A percentile compares a stretch with the other conserved stretches of the same genome.
phyloP scores from a whole-genome alignment of 2,113 vertebrate species.

The Maccullochella peelii region DNA sequence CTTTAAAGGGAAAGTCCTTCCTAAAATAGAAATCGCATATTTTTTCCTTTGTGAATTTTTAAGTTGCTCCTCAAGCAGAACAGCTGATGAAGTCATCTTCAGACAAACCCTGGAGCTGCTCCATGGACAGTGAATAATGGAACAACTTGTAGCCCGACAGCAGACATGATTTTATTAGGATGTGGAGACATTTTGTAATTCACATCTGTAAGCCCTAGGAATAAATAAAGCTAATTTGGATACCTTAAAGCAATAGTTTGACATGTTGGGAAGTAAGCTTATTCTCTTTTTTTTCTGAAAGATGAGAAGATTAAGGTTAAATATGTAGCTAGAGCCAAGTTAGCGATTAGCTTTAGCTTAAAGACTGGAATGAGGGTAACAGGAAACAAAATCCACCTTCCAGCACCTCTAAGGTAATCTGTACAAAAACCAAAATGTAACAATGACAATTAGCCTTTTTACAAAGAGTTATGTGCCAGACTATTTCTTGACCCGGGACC shows the following conservation, averaged over 20 bases:
- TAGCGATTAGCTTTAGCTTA: neutral
- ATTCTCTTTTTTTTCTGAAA: neutral
- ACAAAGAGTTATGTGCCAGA: neutral
- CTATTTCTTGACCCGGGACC: neutral
- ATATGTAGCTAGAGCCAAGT: neutral
- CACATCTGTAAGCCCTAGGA: neutral
- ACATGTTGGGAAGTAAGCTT: neutral
- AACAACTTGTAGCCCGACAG: neutral
- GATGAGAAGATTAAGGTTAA: neutral
- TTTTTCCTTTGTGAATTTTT: constrained; percentile 15
- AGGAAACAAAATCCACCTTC: no score
- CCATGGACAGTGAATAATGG: neutral
- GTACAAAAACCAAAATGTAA: neutral
- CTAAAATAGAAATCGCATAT: constrained; percentile 17
- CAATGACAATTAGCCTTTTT: neutral
- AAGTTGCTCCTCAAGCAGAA: neutral
- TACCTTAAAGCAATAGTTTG: neutral
- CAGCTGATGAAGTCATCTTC: constrained; percentile 19
- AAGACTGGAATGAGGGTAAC: neutral
- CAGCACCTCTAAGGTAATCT: neutral
- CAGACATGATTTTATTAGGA: neutral
- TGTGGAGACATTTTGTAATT: constrained; percentile 11
- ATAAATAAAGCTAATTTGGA: neutral
- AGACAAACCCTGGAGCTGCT: constrained; percentile 24
- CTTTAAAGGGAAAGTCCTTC: constrained; percentile 22